Base-by-base conservation (phyloP, 2,888 invertebrate species). In the Unio delphinus region DNA sequence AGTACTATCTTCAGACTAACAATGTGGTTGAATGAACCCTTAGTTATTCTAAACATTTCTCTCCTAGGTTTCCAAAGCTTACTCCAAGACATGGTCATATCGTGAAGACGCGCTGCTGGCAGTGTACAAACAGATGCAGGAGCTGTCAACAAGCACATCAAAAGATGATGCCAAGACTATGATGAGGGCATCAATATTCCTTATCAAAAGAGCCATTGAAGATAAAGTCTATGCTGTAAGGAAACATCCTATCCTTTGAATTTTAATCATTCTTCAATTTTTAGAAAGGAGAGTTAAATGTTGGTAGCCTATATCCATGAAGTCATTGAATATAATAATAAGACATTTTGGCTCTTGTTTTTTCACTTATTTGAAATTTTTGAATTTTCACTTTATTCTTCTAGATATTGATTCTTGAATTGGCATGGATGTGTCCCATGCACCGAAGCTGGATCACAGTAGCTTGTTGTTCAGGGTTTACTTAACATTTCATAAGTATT, bases 1-100 rank as follows among this genome's bases (percentile, higher is more conserved):
- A 34, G 34, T 34, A 34, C 34, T 8, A 3, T 34, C 7, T 34
- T 34, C 34, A 34, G 34, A 34, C 7, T 8, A 34, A 1, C 8
- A 34, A 8, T 34, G 7, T 34, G 1, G 34, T 34, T 7, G 34
- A 34, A 45, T 15, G 8, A 11, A 3, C 11, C 45, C 3, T 11
- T 45, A 45, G 11, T 45, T 45, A 11, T 45, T 45, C 34, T 8
- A 8, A 34, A 1, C 15, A 45, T 45, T 45, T 45, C 3, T 45
- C 11, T 68, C 56, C 60, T 66, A 89, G 89, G 88, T 88, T 15
- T 83, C 88, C 11, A 90, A 90, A 82, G 86, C 87, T 0, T 90
- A 90, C 80, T 88, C 89, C 64, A 90, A 90, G 77, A 88, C 86
- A 6, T 90, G 88, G 88, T 87, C 88, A 6, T 86, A 86, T 70